Conservation (phyloP, 2,888 invertebrate genomes). For the Tinea semifulvella region DNA sequence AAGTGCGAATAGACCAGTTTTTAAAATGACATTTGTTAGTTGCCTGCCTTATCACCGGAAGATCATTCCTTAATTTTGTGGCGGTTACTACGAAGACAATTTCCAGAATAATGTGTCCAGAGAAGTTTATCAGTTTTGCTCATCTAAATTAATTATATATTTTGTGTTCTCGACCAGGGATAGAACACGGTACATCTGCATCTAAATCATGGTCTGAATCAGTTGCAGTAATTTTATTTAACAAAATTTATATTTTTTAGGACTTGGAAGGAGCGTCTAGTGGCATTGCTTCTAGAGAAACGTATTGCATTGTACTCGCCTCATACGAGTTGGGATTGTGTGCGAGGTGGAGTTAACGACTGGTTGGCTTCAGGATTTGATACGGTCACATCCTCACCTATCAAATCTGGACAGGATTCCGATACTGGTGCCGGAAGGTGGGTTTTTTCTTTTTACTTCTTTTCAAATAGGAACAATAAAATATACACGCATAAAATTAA, state of each 20-base stretch:
- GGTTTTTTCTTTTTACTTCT: too few species aligned
- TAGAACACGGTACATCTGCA: too few species aligned
- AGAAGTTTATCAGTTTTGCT: too few species aligned
- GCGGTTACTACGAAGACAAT: too few species aligned
- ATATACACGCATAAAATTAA: too few species aligned
- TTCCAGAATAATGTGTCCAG: too few species aligned
- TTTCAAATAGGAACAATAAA: too few species aligned
- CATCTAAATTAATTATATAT: neutral
- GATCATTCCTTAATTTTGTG: too few species aligned
- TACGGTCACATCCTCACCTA: slow-evolving; percentile 39
- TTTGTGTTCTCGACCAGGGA: too few species aligned
- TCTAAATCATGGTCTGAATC: neutral
- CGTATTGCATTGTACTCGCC: slow-evolving; percentile 92
- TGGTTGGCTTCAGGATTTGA: slow-evolving; percentile 84
- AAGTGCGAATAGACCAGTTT: too few species aligned
- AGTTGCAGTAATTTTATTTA: neutral
- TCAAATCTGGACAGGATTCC: slow-evolving; percentile 42
- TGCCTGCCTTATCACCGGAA: too few species aligned
- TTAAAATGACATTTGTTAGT: too few species aligned
- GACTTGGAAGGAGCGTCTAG: slow-evolving; percentile 81
- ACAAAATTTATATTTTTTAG: neutral
- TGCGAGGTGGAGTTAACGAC: slow-evolving; percentile 88
- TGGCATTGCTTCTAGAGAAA: slow-evolving; percentile 81
- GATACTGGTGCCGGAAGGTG: slow-evolving; percentile 62
- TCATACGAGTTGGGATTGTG: slow-evolving; percentile 90